Evolutionary conservation across 2,888 invertebrate genomes (phyloP), one percentile per base, ranked within the genome.

Genomic region (Caenorhabditis imperialis): DNA sequence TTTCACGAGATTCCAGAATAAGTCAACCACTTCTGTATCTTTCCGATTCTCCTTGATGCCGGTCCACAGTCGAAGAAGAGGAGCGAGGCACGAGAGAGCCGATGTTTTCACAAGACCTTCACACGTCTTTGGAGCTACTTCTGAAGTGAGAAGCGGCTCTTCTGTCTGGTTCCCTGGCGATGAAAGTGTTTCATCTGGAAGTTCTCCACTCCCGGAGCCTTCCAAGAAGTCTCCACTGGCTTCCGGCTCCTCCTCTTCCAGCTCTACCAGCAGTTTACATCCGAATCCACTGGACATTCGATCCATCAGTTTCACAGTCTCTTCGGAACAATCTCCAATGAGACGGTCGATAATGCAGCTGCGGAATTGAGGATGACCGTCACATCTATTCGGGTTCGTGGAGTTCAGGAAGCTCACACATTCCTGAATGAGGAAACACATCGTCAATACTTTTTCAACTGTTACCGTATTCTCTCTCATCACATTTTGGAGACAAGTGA

Each of bases 11-110:
- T 22, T 3, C 14, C 16, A 12, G 23, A 12, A 12, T 37, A n/a
- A 12, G 5, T 23, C 1, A 58, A 58, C 50, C 35, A 70, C 75
- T 53, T 70, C 70, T 4, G 70, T 62, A 12, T 70, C 75, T 50
- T 70, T 75, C 33, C 75, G 63, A 35, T 70, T 71, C 18, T 53
- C 75, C 20, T 75, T 75, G 14, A 75, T 75, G 18, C 70, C 75
- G 12, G 75, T 61, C 75, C 75, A 75, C 14, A 69, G 40, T 22
- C 65, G 50, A 23, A 75, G 70, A 33, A 75, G 58, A 4, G 75
- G 75, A 4, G 53, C 63, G 4, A 71, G 47, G 18, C 75, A 75
- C 2, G 70, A 47, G 4, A 75, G 55, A 2, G 75, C 70, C 7
- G 54, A 40, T 5, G 40, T 48, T 40, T 67, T 73, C 3, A 57